Evolutionary conservation across 2,113 vertebrate species (phyloP), one percentile per base, ranked within the genome.

Genomic region (Deroptyus accipitrinus): DNA sequence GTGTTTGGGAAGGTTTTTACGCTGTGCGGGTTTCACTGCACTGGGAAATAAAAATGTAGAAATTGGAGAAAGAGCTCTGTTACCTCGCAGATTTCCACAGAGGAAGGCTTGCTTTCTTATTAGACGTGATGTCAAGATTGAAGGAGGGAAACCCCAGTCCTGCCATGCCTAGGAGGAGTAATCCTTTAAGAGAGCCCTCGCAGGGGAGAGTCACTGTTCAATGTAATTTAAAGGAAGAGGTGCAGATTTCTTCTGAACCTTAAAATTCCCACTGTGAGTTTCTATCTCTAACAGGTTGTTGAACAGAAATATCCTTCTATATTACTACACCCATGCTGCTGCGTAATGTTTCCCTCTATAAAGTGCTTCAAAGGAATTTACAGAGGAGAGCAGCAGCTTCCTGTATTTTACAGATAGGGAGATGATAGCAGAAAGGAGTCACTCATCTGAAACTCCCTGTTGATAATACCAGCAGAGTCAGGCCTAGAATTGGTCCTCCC

Each of bases 41-140:
- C 41, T 69, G 81, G 77, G 77, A 96, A 95, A 91, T 94, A 80
- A 79, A 94, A 87, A 79, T 22, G 42, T 78, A 88, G 39, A 64
- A 55, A 66, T 41, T 91, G 78, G 73, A 94, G 86, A 75, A 86
- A 37, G 42, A 9, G 39, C 30, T 92, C 27, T 79, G 55, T 68
- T 93, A 31, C 91, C 68, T 86, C 13, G 4, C 62, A 67, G 46
- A 54, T 90, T 86, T 83, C 86, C 67, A 64, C 42, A 57, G 76
- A 82, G 73, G 64, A 82, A 76, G 52, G 54, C 25, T 72, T 79
- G 44, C 75, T 93, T 94, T 44, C 61, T 30, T 68, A 61, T 68
- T 96, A 72, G 62, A 86, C 35, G 25, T 23, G 41, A 49, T 83
- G 55, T 83, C 72, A 74, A 52, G 92, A 82, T 52, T 92, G 81